Base-by-base conservation (phyloP, 2,888 invertebrate species). In the Ariolimax columbianus region DNA sequence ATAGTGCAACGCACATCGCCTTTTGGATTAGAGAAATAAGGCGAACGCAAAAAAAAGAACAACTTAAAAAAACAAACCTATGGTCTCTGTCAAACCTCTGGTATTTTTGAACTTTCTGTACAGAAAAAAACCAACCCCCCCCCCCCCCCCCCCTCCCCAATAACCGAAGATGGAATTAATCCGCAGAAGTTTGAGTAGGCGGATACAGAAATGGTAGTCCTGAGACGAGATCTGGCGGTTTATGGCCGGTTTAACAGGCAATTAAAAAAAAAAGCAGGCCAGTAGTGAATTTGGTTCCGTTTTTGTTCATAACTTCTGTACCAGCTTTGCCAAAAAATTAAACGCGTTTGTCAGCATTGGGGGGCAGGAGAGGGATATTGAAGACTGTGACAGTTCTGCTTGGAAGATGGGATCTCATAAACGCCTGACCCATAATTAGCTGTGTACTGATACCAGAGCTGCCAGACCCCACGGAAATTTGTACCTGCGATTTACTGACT, bases 381-480 rank as follows among this genome's bases (percentile, higher is more conserved):
- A 30, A 66, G 66, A 66, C 9, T n/a, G 66, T 40, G 78, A 59
- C 78, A 38, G 26, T 38, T 40, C 40, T 66, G 30, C 23, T 66
- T 38, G 40, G 59, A 40, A n/a, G 51, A n/a, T 23, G 33, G 36
- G 19, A 38, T 38, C 11, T 38, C n/a, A 66, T 23, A 66, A 40
- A 55, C 40, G n/a, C 59, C 63, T 30, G 78, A 19, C 78, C 78
- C 63, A 43, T 79, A 79, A 79, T 79, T 79, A 79, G 63, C 78
- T 11, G 43, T 3, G 78, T 38, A 33, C 59, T 36, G 38, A 59
- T 43, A 79, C 66, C 40, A 14, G 66, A 30, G 26, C 40, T 59
- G 77, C 55, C 63, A 55, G 2, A 19, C 19, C 17, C 38, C 19
- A 36, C 59, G 40, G 38, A 66, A 66, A 79, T 79, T 79, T 79